Conservation (phyloP, 2,888 invertebrate species). For the Blastobasis lacticolella region DNA sequence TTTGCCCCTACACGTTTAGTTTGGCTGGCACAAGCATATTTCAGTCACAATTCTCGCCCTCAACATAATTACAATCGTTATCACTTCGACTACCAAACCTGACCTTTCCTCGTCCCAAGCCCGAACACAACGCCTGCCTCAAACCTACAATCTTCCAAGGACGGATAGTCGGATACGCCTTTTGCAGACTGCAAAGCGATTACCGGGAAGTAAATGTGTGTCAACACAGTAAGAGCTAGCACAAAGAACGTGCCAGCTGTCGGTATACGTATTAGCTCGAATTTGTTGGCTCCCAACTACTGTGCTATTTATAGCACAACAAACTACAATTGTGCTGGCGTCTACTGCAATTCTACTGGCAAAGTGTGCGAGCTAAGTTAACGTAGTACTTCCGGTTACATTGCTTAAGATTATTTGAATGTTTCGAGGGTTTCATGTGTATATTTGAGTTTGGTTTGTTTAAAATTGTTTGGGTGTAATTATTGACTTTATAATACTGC, state of each 20-base stretch:
- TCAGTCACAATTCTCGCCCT: too few species aligned
- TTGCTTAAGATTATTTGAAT: neutral
- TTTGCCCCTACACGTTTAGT: too few species aligned
- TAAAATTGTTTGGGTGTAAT: too few species aligned
- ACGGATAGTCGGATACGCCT: slow-evolving; percentile 6
- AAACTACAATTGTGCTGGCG: neutral
- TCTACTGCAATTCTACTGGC: neutral
- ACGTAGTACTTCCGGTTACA: neutral
- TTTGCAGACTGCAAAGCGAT: slow-evolving; percentile 22
- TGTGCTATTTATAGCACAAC: neutral
- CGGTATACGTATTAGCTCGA: neutral
- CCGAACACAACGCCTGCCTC: too few species aligned
- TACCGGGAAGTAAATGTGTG: slow-evolving; percentile 31
- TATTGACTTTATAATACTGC: too few species aligned
- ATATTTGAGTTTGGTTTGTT: too few species aligned
- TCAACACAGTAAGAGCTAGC: slow-evolving; percentile 26
- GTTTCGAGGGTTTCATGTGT: neutral
- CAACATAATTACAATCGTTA: too few species aligned
- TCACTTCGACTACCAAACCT: too few species aligned
- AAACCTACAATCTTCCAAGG: neutral
- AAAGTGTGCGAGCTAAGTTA: neutral
- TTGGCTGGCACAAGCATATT: too few species aligned
- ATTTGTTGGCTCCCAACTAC: neutral
- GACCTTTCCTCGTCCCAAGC: too few species aligned
- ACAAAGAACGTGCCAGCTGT: slow-evolving; percentile 16